phyloP scores from a whole-genome alignment of 2,113 vertebrate genomes.

The Monopterus albus region DNA sequence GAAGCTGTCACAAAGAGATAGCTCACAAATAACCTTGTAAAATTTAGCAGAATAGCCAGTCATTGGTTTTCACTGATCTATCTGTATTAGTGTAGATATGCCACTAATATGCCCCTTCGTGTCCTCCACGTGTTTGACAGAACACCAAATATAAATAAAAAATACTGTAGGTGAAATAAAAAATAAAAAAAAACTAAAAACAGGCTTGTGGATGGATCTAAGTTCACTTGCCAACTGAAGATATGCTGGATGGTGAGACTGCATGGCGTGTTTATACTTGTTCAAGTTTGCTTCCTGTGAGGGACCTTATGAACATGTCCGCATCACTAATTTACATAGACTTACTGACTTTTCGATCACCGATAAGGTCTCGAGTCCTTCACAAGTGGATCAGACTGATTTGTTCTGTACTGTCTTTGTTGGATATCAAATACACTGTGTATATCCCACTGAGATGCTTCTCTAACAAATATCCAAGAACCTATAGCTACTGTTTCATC shows the following conservation, averaged over 20 bases:
- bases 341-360: neutral
- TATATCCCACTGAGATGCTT: too few relatives aligned
- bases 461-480: too few relatives aligned
- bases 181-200: too few relatives aligned
- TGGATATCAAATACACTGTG: too few relatives aligned
- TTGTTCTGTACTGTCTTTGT: too few relatives aligned
- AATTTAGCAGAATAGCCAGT: slow-evolving; percentile 15
- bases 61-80: slow-evolving; percentile 4
- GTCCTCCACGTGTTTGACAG: neutral
- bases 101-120: neutral
- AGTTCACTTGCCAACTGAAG: neutral
- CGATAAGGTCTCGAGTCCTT: neutral
- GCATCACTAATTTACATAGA: neutral
- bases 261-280: neutral
- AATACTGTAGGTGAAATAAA: neutral
- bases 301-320: neutral
- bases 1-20: neutral
- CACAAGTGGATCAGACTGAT: neutral
- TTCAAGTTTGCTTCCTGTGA: neutral
- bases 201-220: too few relatives aligned
- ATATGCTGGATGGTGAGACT: neutral
- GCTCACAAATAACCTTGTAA: slow-evolving; percentile 4
- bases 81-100: slow-evolving; percentile 2
- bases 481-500: too few relatives aligned
- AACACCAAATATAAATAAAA: neutral